These are phyloP conservation scores for Entomyzon cyanotis DNA, from an alignment of 2,113 vertebrate species.

Conservation along the genomic window DNA sequence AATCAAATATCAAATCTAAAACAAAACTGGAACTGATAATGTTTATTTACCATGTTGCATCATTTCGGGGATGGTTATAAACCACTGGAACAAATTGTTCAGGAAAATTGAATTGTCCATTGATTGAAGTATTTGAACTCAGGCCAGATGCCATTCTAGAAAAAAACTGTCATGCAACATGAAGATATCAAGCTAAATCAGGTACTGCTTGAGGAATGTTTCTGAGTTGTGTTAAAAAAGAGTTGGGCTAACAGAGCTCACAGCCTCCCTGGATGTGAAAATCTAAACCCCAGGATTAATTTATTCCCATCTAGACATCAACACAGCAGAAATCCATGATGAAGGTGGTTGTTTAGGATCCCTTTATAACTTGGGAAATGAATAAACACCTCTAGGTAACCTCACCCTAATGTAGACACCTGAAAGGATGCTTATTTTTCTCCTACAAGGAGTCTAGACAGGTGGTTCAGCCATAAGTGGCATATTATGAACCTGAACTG, in stretches of 20 bases:
- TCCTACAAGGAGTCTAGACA: background rate
- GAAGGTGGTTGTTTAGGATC: background rate
- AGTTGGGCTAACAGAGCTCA: background rate
- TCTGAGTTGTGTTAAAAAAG: background rate
- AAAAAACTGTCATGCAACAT: background rate
- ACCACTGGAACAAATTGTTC: background rate
- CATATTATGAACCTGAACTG: background rate
- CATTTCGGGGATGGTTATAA: background rate
- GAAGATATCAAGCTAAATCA: background rate
- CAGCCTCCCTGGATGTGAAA: background rate
- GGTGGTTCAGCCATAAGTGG: background rate
- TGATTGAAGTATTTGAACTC: background rate
- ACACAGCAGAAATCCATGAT: background rate
- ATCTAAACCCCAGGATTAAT: background rate
- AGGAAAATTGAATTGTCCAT: background rate
- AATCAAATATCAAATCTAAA: background rate
- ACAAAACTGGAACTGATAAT: background rate
- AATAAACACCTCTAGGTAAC: background rate
- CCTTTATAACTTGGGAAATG: background rate
- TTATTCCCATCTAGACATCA: background rate
- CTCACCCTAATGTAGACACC: background rate
- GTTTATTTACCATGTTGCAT: background rate
- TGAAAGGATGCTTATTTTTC: background rate
- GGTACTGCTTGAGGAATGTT: background rate
- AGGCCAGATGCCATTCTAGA: background rate